Conservation (phyloP, 2,113 vertebrate species). For the Lophochroa leadbeateri region DNA sequence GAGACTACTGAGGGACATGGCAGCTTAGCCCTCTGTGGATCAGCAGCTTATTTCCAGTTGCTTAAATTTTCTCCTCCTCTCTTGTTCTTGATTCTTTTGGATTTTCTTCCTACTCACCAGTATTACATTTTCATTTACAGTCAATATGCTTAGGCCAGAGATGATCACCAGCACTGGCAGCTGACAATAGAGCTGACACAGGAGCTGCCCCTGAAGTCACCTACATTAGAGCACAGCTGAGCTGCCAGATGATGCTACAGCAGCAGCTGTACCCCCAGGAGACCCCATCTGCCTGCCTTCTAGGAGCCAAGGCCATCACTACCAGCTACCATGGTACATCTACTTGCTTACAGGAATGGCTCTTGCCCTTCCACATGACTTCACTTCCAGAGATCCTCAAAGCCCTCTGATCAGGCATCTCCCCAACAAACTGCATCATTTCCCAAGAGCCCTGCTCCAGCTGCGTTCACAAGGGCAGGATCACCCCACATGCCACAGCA, state of each 20-base stretch:
- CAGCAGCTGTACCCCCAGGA: background rate
- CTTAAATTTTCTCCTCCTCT: constrained; percentile 19
- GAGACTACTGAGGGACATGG: background rate
- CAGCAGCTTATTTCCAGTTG: constrained; percentile 53
- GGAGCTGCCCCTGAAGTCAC: background rate
- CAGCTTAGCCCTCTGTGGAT: constrained; percentile 22
- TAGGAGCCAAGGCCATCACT: fast-evolving
- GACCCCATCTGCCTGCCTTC: background rate
- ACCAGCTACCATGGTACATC: fast-evolving
- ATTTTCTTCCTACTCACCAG: constrained; percentile 3
- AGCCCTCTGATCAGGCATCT: background rate
- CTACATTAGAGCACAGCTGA: background rate
- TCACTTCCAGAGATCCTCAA: background rate
- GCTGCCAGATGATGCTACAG: background rate
- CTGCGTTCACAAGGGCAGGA: fast-evolving
- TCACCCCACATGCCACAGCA: fast-evolving
- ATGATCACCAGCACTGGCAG: background rate
- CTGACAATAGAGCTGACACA: background rate
- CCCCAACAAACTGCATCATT: fast-evolving
- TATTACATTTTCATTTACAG: constrained; percentile 26
- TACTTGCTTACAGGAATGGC: background rate
- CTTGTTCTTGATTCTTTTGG: background rate
- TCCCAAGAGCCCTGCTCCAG: background rate
- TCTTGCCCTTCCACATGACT: background rate
- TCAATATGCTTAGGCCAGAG: background rate